A percentile compares a stretch with the other conserved stretches of the same genome.
Conservation (phyloP, 1,140 invertebrate species). For the Aphelinus atriplicis region DNA sequence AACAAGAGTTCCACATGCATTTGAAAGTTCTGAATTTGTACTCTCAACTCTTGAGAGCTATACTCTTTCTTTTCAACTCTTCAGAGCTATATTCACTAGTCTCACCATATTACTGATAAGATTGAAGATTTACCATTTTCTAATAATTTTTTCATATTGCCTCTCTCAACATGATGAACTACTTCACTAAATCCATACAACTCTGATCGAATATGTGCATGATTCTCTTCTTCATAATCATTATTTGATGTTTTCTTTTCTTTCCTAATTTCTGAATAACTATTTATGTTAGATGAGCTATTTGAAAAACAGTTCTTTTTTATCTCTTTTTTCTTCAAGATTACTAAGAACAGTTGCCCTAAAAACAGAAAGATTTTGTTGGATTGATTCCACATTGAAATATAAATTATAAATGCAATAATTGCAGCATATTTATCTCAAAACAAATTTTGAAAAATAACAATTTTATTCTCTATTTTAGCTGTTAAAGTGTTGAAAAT, state of each 20-base stretch:
- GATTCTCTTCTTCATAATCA: no score
- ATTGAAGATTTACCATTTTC: constrained; percentile 48
- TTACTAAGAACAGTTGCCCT: constrained; percentile 41
- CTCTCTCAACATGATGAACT: constrained; percentile 18
- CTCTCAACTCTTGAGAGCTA: neutral
- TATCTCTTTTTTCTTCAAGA: constrained; percentile 37
- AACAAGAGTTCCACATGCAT: constrained; percentile 96
- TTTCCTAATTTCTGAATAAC: constrained; percentile 7
- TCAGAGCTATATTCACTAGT: constrained; percentile 26
- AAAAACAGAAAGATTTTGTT: no score
- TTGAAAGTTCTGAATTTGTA: constrained; percentile 63
- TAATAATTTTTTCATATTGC: constrained; percentile 20
- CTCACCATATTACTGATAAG: no score
- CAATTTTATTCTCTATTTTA: no score
- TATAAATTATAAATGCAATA: no score
- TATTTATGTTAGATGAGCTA: neutral
- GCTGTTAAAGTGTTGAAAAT: no score
- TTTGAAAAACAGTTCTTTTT: constrained; percentile 27
- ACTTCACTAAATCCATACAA: no score
- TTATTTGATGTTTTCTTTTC: neutral
- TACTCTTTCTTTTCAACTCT: constrained; percentile 1
- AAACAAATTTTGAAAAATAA: no score
- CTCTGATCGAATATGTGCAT: no score
- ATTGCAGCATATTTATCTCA: no score
- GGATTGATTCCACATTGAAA: no score